Base-by-base conservation (phyloP, 2,797 vertebrate species). In the Manis crassicaudata region DNA sequence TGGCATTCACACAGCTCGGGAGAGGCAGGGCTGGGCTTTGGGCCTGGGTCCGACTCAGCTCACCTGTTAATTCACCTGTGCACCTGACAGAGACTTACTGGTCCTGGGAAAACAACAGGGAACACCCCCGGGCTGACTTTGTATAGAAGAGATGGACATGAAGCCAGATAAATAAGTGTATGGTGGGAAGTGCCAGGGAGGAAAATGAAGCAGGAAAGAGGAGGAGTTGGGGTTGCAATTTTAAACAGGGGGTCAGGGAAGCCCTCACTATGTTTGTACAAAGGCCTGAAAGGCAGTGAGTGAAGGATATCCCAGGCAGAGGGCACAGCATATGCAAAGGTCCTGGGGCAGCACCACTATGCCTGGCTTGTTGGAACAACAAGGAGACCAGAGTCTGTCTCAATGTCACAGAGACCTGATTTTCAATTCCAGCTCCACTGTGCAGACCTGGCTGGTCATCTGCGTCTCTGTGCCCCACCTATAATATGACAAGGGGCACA, bases 341-440 rank as follows among this genome's bases (percentile, higher is more conserved):
- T 23, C 97, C 85, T 76, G 79, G 88, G 92, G 58, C 29, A 67
- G 58, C 17, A 67, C 7, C 17, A 67, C 7, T 0, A 6, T 7
- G 8, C 18, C 50, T 0, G 13, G 25, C 0, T 0, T 17, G 56
- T 6, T 35, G 52, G 80, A 60, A 11, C 21, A 40, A 20, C 2
- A 0, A 77, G 75, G 63, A 84, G 43, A 20, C 40, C 58, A 35
- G 35, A 35, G 35, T 35, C 35, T 35, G 35, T 35, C 35, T 35
- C 35, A 35, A 35, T 35, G 35, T 35, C 35, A 35, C 35, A 35
- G 35, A 35, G 35, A 35, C 35, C 35, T 35, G 35, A 35, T 35
- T 35, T 35, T 35, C 35, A 35, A 35, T 35, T 35, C 35, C 35
- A 35, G 35, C 35, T 35, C 35, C 35, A 35, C 35, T 35, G 35